Base-by-base conservation (phyloP, 2,113 vertebrate genomes). In the Cathartes aura region DNA sequence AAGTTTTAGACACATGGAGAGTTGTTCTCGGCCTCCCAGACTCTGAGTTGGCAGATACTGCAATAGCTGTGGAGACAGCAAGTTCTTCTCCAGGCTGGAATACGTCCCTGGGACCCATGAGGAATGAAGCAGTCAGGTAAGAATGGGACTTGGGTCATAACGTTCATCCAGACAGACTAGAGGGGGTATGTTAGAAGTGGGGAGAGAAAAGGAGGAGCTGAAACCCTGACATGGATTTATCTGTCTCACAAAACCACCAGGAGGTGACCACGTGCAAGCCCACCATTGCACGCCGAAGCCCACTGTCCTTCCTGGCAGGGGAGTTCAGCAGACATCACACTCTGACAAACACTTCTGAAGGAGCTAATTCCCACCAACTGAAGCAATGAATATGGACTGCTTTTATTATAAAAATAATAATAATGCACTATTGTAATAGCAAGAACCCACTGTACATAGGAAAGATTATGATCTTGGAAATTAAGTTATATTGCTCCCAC, bases 261-360 rank as follows among this genome's bases (percentile, higher is more conserved):
- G 17, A 93, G 47, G 20, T n/a, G 43, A 53, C 32, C 30, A 68
- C 38, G 66, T 79, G 43, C 29, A 88, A 85, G 32, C 45, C 22
- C 47, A 89, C 38, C 22, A 30, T 1, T 42, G 47, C 13, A 55
- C 0, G 0, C 56, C 52, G 29, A 70, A 50, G 21, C 11, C 52
- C 60, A 29, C 27, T 12, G 19, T 24, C 38, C 30, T 64, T 82
- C 58, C 74, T 48, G 47, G 11, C 32, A 58, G 23, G 45, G 19
- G 5, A 43, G 43, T 22, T 71, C 70, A 68, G 72, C 53, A 79
- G 43, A 52, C 15, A 71, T n/a, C 55, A 42, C 19, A 18, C 43
- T 43, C 48, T n/a, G 42, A 93, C n/a, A 90, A 64, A 30, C 23
- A 17, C 60, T 85, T 67, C 24, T 17, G 21, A 86, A 85, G 48